Evolutionary conservation across 2,113 vertebrate genomes (phyloP), one percentile per base, ranked within the genome.

Genomic region (Neotoma lepida): DNA sequence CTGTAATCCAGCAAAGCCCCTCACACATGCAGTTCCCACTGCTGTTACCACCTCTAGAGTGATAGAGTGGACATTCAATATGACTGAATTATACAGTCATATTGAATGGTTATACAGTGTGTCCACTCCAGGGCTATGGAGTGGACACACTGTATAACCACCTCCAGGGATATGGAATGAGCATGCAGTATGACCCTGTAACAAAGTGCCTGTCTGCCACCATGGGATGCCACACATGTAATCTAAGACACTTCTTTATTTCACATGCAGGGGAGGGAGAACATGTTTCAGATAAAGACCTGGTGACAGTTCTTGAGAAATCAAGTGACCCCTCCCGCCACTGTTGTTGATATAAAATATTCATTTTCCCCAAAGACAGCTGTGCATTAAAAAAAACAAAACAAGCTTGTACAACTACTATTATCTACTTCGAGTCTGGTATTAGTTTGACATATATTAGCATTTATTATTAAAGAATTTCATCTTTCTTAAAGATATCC

Each of bases 1-100:
- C 82, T 1, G 15, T 39, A 9, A 24, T 5, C 35, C n/a, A 4
- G 18, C 77, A 77, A n/a, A 68, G 66, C 15, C 35, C 73, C 39
- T 51, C 54, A 9, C 24, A 2, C 15, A 5, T 15, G 1, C 6
- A 1, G 0, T 10, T 4, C 26, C 28, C 12, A 15, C 44, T 44
- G 17, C 56, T 74, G 12, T 2, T 35, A 6, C 6, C 28, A 30
- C 54, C 64, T 44, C 22, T 8, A 41, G 66, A 86, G 64, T 68
- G 14, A 5, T 4, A 20, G 51, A 39, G 24, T 33, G n/a, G n/a
- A 49, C 49, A 9, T 0, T 10, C 51, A 51, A 14, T 51, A 14
- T 51, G 12, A 14, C 51, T 51, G n/a, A n/a, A n/a, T n/a, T n/a
- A n/a, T n/a, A n/a, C n/a, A n/a, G n/a, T n/a, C n/a, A n/a, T n/a